These are phyloP conservation scores for Camarhynchus parvulus DNA, from an alignment of 2,113 vertebrate genomes.

Conservation along the genomic window DNA sequence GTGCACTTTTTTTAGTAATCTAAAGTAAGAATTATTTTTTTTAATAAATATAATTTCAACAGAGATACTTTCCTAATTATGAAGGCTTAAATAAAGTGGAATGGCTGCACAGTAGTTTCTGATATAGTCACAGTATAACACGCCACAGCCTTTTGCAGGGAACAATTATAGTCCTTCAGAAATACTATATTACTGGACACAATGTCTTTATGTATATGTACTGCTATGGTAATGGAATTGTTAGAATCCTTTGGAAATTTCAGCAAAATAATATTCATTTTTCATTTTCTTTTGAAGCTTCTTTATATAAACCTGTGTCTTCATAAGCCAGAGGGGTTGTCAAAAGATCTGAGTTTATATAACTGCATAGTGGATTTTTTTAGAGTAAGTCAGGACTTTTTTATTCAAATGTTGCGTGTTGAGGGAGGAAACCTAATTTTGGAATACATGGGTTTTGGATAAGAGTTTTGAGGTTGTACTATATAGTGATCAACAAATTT, in stretches of 20 bases:
- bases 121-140: neutral
- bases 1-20: slow-evolving; percentile 18
- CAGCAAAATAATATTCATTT: neutral
- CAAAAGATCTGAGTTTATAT: slow-evolving; percentile 62
- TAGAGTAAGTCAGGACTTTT: slow-evolving; percentile 58
- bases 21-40: neutral
- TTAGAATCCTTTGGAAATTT: slow-evolving; percentile 11
- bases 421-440: slow-evolving; percentile 57
- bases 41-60: neutral
- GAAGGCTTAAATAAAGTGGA: slow-evolving; percentile 15
- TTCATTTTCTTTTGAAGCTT: slow-evolving; percentile 39
- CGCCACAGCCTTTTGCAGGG: neutral
- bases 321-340: slow-evolving; percentile 55
- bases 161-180: slow-evolving; percentile 1
- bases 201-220: neutral
- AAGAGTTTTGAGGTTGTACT: slow-evolving; percentile 46
- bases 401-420: slow-evolving; percentile 60
- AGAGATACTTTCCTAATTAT: slow-evolving; percentile 1
- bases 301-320: slow-evolving; percentile 55
- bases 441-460: slow-evolving; percentile 37
- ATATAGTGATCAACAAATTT: neutral
- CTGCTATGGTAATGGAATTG: neutral
- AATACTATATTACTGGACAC: neutral
- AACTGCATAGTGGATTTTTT: slow-evolving; percentile 53
- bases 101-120: neutral